Evolutionary conservation across 2,888 invertebrate species (phyloP), one percentile per base, ranked within the genome.

Genomic region (Drosophila infuscata): DNA sequence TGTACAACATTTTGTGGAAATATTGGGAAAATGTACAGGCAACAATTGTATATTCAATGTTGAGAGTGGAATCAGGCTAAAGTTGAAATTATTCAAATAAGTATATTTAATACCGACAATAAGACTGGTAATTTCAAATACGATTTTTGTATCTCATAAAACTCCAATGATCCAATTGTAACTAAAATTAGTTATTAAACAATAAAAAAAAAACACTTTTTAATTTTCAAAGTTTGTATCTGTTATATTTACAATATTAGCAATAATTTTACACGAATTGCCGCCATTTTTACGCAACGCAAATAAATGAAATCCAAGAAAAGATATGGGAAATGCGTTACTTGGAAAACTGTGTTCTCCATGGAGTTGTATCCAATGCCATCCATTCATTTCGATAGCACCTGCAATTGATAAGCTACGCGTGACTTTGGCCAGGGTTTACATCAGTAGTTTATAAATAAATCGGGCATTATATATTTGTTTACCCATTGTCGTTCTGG

Each of bases 381-480:
- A n/a, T 9, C n/a, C 7, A 3, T 7, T 20, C 12, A 20, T 7
- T 20, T 5, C 20, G 33, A 20, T 48, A 35, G 25, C 62, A 76
- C 65, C 81, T 69, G n/a, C 38, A 35, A 32, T 12, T 71, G 76
- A 73, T 65, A 75, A 79, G 79, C 74, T 67, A 62, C 41, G 66
- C 63, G 25, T 41, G 65, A 43, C 70, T 66, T 68, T 29, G 51
- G 33, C 25, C 33, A 9, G 29, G n/a, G 72, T 66, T 81, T 79
- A 69, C 81, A 79, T 79, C 81, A 81, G 79, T 46, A 15, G 32
- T 81, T 69, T 79, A 79, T 69, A 81, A 81, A 79, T 81, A 79
- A 69, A 72, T 49, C 52, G 15, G 20, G 29, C 48, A 75, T 54
- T 51, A 63, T 56, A 36, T 56, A 59, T 61, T 71, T 67, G 66